Conservation (phyloP, 2,888 invertebrate species). For the Papilio elwesi region DNA sequence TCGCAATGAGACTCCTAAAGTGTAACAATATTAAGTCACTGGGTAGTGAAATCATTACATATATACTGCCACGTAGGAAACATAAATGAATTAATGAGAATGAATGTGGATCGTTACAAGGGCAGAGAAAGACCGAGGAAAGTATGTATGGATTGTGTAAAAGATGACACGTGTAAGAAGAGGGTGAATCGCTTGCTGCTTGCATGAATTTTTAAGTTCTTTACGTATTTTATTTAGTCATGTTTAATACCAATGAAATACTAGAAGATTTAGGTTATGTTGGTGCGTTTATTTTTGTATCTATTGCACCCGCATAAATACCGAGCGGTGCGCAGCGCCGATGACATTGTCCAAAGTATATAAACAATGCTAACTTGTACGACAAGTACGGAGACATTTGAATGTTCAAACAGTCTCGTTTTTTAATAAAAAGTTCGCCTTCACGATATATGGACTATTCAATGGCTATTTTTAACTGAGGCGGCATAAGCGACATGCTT, state of each 20-base stretch:
- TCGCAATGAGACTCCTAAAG: no score
- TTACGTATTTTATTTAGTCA: neutral
- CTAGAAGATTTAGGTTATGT: neutral
- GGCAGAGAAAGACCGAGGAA: no score
- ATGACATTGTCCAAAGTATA: slow-evolving; percentile 42
- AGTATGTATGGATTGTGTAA: no score
- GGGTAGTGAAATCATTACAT: no score
- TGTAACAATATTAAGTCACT: no score
- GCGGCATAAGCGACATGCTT: slow-evolving; percentile 42
- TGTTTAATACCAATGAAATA: neutral
- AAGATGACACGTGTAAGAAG: no score
- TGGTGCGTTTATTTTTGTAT: neutral
- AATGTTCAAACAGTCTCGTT: slow-evolving; percentile 59
- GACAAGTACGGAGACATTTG: slow-evolving; percentile 61
- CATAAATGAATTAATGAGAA: no score
- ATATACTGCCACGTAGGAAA: no score
- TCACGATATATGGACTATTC: slow-evolving; percentile 57
- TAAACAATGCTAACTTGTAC: slow-evolving; percentile 58
- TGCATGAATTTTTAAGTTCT: no score
- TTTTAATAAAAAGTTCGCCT: slow-evolving; percentile 55
- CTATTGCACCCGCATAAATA: slow-evolving; percentile 29
- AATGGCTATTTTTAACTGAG: slow-evolving; percentile 64
- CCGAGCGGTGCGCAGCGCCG: slow-evolving; percentile 5
- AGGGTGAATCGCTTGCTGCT: no score
- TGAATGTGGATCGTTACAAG: no score